Evolutionary conservation across 2,797 vertebrate genomes (phyloP).

Genomic region (Xiphophorus birchmanni): DNA sequence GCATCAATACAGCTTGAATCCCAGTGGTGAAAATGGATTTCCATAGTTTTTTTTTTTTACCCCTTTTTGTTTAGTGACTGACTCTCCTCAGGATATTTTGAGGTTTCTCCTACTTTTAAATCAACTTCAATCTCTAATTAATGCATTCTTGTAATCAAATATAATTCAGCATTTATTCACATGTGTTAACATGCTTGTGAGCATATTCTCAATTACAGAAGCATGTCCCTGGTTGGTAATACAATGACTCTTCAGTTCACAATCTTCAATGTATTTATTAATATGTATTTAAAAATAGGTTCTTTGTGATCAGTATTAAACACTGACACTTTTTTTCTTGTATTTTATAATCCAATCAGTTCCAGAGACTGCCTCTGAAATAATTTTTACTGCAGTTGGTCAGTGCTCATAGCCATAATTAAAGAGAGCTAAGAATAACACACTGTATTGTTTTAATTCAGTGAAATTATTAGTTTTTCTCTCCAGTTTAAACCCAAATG

Average conservation of each 20-base stretch:
- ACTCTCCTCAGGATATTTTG: neutral
- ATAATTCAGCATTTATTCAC: neutral
- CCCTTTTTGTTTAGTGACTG: neutral
- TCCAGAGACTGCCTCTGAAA: slow-evolving; percentile 57
- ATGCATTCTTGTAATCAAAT: neutral
- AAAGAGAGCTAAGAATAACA: slow-evolving; percentile 30
- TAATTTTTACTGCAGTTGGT: slow-evolving; percentile 38
- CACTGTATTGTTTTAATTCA: slow-evolving; percentile 9
- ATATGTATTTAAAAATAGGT: slow-evolving; percentile 43
- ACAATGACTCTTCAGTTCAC: slow-evolving; percentile 7
- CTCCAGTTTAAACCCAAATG: slow-evolving; percentile 35
- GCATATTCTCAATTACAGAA: neutral
- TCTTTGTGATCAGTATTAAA: slow-evolving; percentile 44
- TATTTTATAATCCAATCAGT: slow-evolving; percentile 72
- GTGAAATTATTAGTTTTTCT: slow-evolving; percentile 29
- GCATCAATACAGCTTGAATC: neutral
- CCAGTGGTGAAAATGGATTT: neutral
- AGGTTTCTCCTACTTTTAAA: neutral
- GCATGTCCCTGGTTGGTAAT: neutral
- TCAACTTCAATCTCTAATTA: neutral
- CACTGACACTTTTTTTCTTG: slow-evolving; percentile 53
- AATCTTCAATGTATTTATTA: slow-evolving; percentile 12
- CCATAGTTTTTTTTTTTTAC: neutral
- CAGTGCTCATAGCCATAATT: slow-evolving; percentile 32
- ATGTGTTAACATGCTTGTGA: neutral